These are phyloP conservation scores for Heterodera carotae DNA, from an alignment of 1,140 invertebrate species.

Conservation along the genomic window DNA sequence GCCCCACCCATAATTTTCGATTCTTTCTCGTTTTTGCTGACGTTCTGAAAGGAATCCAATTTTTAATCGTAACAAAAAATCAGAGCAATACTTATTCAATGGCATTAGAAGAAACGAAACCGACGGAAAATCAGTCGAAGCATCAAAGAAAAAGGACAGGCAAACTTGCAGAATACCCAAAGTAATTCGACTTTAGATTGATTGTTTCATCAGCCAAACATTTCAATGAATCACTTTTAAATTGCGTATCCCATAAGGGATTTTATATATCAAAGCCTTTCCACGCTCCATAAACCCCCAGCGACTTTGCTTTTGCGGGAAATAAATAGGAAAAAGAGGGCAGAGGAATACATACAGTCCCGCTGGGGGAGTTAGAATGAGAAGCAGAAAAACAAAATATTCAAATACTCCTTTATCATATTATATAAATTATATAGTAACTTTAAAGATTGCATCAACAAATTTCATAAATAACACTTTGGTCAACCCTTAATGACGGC, in stretches of 20 bases:
- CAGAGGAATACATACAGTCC: background rate
- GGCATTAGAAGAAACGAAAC: too few relatives aligned
- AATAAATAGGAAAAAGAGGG: background rate
- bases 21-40: background rate
- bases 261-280: background rate
- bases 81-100: too few relatives aligned
- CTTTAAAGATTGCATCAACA: too few relatives aligned
- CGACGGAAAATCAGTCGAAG: background rate
- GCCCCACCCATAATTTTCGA: background rate
- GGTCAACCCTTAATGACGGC: conserved; percentile 94
- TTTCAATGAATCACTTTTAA: background rate
- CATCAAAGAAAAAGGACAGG: background rate
- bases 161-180: too few relatives aligned
- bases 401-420: background rate
- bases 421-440: conserved; percentile 1
- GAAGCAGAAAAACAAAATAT: background rate
- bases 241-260: conserved; percentile 2
- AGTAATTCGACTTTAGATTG: too few relatives aligned
- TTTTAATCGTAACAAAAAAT: too few relatives aligned
- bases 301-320: background rate
- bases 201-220: background rate
- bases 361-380: background rate
- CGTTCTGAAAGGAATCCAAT: background rate
- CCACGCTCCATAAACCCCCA: background rate
- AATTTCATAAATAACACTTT: conserved; percentile 9